A percentile compares a stretch with the other conserved stretches of the same genome.
These are phyloP conservation scores for Melanostoma scalare DNA, from an alignment of 2,888 invertebrate species.

Conservation along the genomic window DNA sequence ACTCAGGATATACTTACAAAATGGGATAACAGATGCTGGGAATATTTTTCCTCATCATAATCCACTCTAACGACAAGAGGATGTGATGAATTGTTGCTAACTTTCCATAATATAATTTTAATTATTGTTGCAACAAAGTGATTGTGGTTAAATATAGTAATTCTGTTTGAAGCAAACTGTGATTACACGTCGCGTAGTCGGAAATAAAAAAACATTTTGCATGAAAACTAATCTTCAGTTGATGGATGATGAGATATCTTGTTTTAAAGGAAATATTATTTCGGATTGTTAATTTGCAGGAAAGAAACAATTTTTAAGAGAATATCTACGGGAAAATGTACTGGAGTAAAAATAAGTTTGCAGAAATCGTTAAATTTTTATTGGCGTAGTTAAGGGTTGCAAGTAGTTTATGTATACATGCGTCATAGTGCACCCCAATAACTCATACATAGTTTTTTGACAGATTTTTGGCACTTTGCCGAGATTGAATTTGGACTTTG, in stretches of 20 bases:
- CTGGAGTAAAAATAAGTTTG: neutral
- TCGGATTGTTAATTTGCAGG: neutral
- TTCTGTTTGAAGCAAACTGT: constrained; percentile 3
- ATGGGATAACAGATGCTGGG: constrained; percentile 59
- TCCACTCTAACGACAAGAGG: constrained; percentile 3
- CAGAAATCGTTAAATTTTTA: neutral
- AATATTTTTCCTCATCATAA: constrained; percentile 11
- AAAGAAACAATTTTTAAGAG: neutral
- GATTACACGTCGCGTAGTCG: neutral
- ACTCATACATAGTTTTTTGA: neutral
- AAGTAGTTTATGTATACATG: neutral
- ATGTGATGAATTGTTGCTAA: constrained; percentile 19
- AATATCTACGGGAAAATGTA: neutral
- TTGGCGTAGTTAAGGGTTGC: neutral
- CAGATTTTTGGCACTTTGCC: constrained; percentile 11
- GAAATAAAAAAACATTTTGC: neutral
- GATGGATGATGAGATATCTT: too few species aligned
- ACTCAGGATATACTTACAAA: constrained; percentile 44
- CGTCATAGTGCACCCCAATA: constrained; percentile 12
- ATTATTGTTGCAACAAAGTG: constrained; percentile 14
- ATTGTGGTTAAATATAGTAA: neutral
- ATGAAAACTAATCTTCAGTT: neutral
- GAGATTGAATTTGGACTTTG: neutral
- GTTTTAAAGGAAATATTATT: too few species aligned
- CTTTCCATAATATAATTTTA: constrained; percentile 23